Base-by-base conservation (phyloP, 2,888 invertebrate species). In the Metacarcinus magister region DNA sequence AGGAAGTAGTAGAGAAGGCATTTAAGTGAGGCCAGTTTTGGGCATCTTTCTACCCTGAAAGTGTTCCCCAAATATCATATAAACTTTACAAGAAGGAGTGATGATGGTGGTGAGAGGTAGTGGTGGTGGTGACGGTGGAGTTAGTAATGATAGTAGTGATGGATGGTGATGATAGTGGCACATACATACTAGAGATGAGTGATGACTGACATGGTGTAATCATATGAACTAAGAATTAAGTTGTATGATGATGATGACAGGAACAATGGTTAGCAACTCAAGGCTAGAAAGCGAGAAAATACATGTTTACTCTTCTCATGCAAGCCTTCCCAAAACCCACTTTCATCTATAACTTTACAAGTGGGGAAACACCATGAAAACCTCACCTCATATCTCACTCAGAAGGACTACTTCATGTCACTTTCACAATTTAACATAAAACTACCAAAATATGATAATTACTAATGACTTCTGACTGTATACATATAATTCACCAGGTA, bases 21-120 rank as follows among this genome's bases (percentile, higher is more conserved):
- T 16, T 16, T 39, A 87, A 39, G 87, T 87, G 87, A 87, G 28
- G 87, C 87, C 75, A 39, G 16, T 87, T 39, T 87, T 32, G 32
- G 87, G 87, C 87, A 87, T 87, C 87, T 87, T 87, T 23, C 28
- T 39, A 87, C 87, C 87, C 39, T 87, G 87, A 87, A n/a, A 39
- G 87, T 87, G 32, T 39, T 87, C 39, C 87, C 39, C 19, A 87
- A 32, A 32, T 32, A 19, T 39, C 39, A 87, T 82, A 39, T 4
- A 87, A 16, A 16, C 60, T 60, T 39, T 16, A 10, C 13, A 32
- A 39, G 39, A 39, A 87, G 87, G 13, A 39, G 32, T 87, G 87
- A 87, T 87, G 39, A 87, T 87, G 87, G 87, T 39, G 87, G 87
- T 87, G 87, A n/a, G 87, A n/a, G 32, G 87, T 39, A 39, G 39